phyloP scores from a whole-genome alignment of 1,140 invertebrate species.

The Caenorhabditis remanei region DNA sequence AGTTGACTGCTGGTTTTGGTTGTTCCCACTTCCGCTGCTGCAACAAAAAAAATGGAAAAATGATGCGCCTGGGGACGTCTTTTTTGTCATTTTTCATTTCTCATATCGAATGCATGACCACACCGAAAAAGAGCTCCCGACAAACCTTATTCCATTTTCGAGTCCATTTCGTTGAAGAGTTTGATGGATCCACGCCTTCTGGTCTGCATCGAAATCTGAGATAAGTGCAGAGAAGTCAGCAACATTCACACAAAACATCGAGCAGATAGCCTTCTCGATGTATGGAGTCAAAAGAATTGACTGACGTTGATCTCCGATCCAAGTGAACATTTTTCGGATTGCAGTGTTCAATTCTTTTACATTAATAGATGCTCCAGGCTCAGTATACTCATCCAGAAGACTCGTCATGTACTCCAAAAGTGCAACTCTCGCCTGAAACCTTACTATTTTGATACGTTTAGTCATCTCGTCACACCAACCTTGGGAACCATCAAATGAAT shows the following conservation, averaged over 20 bases:
- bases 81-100: slow-evolving; percentile 24
- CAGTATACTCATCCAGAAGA: slow-evolving; percentile 39
- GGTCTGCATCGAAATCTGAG: background rate
- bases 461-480: background rate
- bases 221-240: slow-evolving; percentile 28
- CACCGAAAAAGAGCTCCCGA: background rate
- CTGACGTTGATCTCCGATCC: background rate
- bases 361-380: slow-evolving; percentile 24
- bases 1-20: background rate
- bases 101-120: slow-evolving; percentile 50
- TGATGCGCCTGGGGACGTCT: background rate
- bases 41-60: background rate
- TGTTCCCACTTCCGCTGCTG: background rate
- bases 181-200: slow-evolving; percentile 19
- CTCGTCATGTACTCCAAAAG: slow-evolving; percentile 38
- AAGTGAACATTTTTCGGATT: slow-evolving; percentile 14
- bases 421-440: slow-evolving; percentile 6
- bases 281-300: slow-evolving; percentile 24
- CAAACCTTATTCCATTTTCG: slow-evolving; percentile 50
- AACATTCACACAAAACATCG: slow-evolving; percentile 20
- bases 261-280: slow-evolving; percentile 37
- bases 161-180: slow-evolving; percentile 38
- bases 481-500: slow-evolving; percentile 43
- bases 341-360: slow-evolving; percentile 7
- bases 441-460: background rate